Conservation (phyloP, 2,797 vertebrate species). For the Myotis pilosus region DNA sequence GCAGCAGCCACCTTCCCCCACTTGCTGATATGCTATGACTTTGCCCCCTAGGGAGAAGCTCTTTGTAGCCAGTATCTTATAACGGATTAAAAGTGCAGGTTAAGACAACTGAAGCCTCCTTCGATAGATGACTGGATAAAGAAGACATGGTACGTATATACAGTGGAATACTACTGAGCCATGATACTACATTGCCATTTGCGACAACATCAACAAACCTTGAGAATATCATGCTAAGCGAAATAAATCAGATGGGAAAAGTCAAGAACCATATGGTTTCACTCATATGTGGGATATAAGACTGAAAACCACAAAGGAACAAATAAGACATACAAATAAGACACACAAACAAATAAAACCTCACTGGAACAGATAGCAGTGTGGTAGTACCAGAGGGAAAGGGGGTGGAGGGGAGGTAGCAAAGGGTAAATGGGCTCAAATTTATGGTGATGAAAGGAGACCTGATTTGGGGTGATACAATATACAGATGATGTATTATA, state of each 20-base stretch:
- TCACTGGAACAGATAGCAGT: neutral
- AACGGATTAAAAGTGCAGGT: neutral
- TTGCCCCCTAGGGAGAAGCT: neutral
- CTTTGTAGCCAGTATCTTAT: neutral
- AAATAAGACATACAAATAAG: neutral
- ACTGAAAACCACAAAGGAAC: neutral
- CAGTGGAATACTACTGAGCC: neutral
- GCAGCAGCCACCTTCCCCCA: neutral
- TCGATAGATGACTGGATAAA: neutral
- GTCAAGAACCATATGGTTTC: neutral
- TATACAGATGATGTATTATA: neutral
- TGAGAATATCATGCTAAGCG: neutral
- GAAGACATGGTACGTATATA: neutral
- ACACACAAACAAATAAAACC: neutral
- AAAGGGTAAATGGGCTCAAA: neutral
- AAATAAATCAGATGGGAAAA: neutral
- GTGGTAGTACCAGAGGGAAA: neutral
- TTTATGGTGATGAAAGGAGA: neutral
- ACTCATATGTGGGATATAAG: neutral
- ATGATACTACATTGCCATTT: neutral
- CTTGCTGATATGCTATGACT: neutral
- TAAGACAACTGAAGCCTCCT: neutral
- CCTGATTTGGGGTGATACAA: neutral
- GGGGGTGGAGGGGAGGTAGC: no score
- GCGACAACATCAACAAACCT: neutral